These are phyloP conservation scores for Diadophis punctatus DNA, from an alignment of 2,113 vertebrate genomes.

Conservation along the genomic window DNA sequence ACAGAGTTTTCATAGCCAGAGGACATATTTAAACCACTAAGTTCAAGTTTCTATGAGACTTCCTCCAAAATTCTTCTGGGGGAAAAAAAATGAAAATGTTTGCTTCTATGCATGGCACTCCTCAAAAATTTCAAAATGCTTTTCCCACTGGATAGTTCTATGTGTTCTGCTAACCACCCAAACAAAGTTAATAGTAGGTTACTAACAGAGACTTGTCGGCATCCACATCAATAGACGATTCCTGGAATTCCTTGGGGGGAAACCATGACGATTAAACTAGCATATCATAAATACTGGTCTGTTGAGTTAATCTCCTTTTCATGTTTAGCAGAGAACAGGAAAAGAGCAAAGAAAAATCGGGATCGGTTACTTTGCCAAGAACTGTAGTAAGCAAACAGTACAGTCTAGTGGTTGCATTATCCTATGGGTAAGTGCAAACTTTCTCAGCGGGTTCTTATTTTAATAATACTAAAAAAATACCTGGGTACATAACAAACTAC, in stretches of 20 bases:
- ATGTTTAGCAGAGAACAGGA: background rate
- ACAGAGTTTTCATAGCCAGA: background rate
- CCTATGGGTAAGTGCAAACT: background rate
- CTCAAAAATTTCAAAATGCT: background rate
- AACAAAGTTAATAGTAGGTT: background rate
- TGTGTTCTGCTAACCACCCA: background rate
- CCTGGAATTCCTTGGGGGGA: background rate
- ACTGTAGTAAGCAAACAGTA: background rate
- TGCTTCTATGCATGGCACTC: background rate
- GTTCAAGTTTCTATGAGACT: background rate
- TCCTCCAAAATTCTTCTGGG: background rate
- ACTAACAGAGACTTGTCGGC: background rate
- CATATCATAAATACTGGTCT: background rate
- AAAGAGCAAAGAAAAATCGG: background rate
- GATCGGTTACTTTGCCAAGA: background rate
- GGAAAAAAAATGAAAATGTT: background rate
- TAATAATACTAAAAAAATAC: background rate
- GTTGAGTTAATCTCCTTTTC: background rate
- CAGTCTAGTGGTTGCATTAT: background rate
- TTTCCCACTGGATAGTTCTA: background rate
- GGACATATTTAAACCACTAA: background rate
- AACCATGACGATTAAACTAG: background rate
- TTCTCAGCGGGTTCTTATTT: constrained; percentile 1
- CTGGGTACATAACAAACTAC: background rate
- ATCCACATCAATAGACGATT: background rate